A percentile compares a stretch with the other conserved stretches of the same genome.
Evolutionary conservation across 2,113 vertebrate genomes (phyloP).

Genomic region (Dasypus novemcinctus): DNA sequence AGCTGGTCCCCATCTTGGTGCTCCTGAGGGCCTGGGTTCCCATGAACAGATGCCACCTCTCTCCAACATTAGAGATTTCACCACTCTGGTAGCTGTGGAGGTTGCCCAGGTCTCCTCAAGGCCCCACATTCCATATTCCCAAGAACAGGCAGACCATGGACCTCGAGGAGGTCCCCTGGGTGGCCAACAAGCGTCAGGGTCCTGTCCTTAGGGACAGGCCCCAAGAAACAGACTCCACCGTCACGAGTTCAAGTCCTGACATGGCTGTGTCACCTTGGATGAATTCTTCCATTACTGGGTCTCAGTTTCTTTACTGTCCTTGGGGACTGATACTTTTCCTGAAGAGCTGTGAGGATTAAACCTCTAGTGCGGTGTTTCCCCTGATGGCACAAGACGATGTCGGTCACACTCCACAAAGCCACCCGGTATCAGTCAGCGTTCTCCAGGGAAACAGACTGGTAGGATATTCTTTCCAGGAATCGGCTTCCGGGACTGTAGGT

Average conservation of each 20-base stretch:
- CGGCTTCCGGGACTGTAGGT: too few relatives aligned
- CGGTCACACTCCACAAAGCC: too few relatives aligned
- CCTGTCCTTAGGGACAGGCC: not conserved
- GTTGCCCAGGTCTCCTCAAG: not conserved
- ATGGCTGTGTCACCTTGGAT: not conserved
- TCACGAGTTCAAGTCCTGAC: not conserved
- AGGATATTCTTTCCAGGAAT: too few relatives aligned
- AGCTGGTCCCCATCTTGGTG: not conserved
- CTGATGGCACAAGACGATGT: not conserved
- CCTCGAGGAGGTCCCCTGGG: not conserved
- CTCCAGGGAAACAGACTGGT: too few relatives aligned
- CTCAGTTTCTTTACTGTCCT: not conserved
- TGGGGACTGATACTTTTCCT: not conserved
- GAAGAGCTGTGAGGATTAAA: not conserved
- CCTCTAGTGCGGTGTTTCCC: not conserved
- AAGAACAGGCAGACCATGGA: not conserved
- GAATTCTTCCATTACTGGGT: not conserved
- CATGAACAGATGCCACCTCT: not conserved
- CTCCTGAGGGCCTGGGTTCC: not conserved
- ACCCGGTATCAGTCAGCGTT: not conserved
- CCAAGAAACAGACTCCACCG: not conserved
- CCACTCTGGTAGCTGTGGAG: fast-evolving
- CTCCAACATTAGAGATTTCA: not conserved
- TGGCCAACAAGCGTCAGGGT: not conserved
- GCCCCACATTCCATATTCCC: not conserved